Percentiles rank a stretch among this genome's conserved stretches.
phyloP scores from a whole-genome alignment of 23 tunicate species.

The Diplosoma virens region DNA sequence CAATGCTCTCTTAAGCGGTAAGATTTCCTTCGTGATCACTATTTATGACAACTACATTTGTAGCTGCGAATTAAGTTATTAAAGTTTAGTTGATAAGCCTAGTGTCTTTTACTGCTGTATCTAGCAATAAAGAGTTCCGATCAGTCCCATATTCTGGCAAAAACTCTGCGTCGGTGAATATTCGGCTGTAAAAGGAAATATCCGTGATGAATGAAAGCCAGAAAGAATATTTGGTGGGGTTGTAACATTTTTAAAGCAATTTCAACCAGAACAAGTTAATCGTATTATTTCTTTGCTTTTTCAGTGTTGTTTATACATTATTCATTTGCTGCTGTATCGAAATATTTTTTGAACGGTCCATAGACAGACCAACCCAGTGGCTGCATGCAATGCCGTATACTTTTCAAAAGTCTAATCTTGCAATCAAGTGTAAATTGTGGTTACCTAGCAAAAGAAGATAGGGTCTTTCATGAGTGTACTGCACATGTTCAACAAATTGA shows the following conservation, averaged over 20 bases:
- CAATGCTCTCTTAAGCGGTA: not conserved
- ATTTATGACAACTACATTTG: not conserved
- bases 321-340: not conserved
- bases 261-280: not conserved
- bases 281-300: not conserved
- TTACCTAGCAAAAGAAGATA: not conserved
- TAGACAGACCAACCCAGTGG: not conserved
- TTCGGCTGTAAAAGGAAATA: not conserved
- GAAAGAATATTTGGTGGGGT: not conserved
- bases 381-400: not conserved
- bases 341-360: not conserved
- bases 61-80: not conserved
- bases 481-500: not conserved
- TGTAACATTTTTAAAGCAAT: not conserved
- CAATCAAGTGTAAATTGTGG: not conserved
- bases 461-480: not conserved
- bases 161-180: not conserved
- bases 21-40: not conserved
- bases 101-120: not conserved
- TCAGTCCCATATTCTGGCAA: not conserved
- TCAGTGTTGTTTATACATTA: not conserved
- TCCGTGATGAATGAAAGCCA: not conserved
- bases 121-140: not conserved
- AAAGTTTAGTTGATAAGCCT: not conserved
- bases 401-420: not conserved